These are phyloP conservation scores for Silurus asotus DNA, from an alignment of 2,113 vertebrate species.

Conservation along the genomic window DNA sequence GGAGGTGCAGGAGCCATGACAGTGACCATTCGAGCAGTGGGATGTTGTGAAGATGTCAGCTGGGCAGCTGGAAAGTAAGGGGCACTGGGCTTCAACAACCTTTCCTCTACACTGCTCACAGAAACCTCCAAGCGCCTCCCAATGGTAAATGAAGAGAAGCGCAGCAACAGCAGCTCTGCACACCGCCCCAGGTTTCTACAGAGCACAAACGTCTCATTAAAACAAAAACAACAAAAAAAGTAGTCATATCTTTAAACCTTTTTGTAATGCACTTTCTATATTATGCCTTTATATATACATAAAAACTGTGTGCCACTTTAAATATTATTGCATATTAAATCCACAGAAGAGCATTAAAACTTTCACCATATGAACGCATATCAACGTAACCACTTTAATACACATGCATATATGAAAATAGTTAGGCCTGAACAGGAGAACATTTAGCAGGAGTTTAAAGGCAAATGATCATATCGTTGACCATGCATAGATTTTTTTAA, in stretches of 20 bases:
- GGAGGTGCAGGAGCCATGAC: conserved; percentile 57
- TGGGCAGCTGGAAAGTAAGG: conserved; percentile 52
- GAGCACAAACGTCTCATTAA: background rate
- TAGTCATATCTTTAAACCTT: background rate
- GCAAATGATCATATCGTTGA: background rate
- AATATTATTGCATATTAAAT: too few relatives aligned
- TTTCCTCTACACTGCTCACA: conserved; percentile 76
- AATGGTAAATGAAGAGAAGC: conserved; percentile 83
- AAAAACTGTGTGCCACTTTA: too few relatives aligned
- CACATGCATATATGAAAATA: background rate
- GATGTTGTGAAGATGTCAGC: background rate
- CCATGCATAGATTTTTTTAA: background rate
- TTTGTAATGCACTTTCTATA: background rate
- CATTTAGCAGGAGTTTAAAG: background rate
- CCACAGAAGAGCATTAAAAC: too few relatives aligned
- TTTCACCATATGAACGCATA: too few relatives aligned
- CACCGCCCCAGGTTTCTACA: conserved; percentile 81
- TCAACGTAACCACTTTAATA: background rate
- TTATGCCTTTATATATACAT: background rate
- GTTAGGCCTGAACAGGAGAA: background rate
- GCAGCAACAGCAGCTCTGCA: conserved; percentile 85
- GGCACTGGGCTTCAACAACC: conserved; percentile 67
- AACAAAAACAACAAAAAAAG: too few relatives aligned
- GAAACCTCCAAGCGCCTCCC: conserved; percentile 80
- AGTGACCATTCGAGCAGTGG: conserved; percentile 58